Conservation (phyloP, 2,113 vertebrate genomes). For the Muntiacus reevesi region DNA sequence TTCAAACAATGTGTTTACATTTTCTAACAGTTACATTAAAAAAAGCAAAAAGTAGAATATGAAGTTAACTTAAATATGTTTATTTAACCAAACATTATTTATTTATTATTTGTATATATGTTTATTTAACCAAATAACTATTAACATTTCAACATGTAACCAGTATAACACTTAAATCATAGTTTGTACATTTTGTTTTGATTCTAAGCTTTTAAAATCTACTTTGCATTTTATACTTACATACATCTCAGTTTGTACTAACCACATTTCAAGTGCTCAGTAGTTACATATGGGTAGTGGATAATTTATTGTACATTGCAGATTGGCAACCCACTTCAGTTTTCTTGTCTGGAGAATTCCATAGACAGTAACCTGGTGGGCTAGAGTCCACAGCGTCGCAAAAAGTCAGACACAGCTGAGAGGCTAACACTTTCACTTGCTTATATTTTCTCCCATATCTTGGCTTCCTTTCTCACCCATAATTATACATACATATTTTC, state of each 20-base stretch:
- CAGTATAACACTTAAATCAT: background rate
- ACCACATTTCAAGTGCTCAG: background rate
- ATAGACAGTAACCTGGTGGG: background rate
- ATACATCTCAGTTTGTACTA: background rate
- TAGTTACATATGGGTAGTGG: background rate
- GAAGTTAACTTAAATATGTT: background rate
- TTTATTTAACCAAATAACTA: background rate
- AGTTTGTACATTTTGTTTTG: background rate
- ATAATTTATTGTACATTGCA: background rate
- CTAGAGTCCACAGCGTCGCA: background rate
- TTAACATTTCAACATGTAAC: background rate
- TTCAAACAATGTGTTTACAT: background rate
- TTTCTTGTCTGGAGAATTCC: background rate
- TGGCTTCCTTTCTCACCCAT: background rate
- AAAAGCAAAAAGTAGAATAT: background rate
- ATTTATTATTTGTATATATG: no score
- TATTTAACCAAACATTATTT: background rate
- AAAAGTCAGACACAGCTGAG: background rate
- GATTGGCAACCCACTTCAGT: background rate
- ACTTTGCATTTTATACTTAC: background rate
- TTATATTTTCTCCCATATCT: background rate
- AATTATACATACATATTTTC: background rate
- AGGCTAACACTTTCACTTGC: background rate
- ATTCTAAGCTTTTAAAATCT: background rate
- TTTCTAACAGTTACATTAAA: background rate